Conservation (phyloP, 2,797 vertebrate genomes). For the Anisognathus igniventris region DNA sequence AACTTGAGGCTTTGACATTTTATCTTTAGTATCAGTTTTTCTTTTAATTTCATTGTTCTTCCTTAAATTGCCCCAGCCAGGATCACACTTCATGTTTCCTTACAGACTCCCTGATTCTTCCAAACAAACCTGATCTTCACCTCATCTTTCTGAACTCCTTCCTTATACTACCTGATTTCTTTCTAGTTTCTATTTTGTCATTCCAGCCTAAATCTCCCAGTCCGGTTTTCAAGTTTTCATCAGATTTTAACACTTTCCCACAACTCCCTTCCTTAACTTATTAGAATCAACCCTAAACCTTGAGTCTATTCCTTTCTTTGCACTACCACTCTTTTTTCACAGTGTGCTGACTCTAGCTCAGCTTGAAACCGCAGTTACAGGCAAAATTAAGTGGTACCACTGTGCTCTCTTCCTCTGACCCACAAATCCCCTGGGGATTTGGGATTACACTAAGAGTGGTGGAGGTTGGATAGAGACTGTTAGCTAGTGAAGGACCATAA, state of each 20-base stretch:
- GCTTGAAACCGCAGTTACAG: accelerated
- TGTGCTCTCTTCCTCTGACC: not conserved
- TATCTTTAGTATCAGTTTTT: not conserved
- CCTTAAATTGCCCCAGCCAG: not conserved
- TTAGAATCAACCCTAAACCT: not conserved
- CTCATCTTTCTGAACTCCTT: not conserved
- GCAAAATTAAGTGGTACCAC: not conserved
- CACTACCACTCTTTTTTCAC: not conserved
- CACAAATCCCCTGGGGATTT: not conserved
- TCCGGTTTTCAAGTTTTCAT: not conserved
- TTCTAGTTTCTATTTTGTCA: not conserved
- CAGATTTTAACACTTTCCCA: not conserved
- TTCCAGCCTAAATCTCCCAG: not conserved
- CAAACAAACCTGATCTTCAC: not conserved
- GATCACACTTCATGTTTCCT: not conserved
- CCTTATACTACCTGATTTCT: not conserved
- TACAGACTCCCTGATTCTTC: not conserved
- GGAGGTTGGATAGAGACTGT: not conserved
- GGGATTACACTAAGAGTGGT: not conserved
- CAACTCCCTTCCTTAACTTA: not conserved
- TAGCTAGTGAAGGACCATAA: not conserved
- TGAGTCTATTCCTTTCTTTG: not conserved
- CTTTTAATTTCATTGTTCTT: not conserved
- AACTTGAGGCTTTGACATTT: not conserved
- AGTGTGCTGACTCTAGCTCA: not conserved